Conservation (phyloP, 2,113 vertebrate genomes). For the Symphodus melops region DNA sequence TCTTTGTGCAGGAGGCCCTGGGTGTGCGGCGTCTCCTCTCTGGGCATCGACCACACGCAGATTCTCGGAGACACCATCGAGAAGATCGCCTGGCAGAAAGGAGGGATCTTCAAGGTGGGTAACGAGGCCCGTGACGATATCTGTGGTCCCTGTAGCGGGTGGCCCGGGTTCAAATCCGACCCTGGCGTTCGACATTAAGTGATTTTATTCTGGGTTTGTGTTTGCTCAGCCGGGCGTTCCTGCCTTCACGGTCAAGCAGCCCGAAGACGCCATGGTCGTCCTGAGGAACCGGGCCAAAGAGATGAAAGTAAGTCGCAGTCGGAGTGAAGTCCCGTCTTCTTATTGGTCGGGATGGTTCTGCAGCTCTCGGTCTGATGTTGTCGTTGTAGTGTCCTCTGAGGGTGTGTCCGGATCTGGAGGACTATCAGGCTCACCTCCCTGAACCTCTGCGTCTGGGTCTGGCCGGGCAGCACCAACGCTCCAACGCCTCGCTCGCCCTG, state of each 20-base stretch:
- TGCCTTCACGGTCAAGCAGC: conserved; percentile 90
- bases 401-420: conserved; percentile 88
- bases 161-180: too few relatives aligned
- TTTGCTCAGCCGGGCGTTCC: conserved; percentile 85
- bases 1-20: conserved; percentile 84
- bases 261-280: conserved; percentile 84
- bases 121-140: too few relatives aligned
- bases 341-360: too few relatives aligned
- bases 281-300: conserved; percentile 86
- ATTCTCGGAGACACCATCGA: conserved; percentile 94
- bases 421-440: conserved; percentile 76
- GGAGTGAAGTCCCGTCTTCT: too few relatives aligned
- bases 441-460: conserved; percentile 84
- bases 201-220: neutral
- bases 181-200: too few relatives aligned
- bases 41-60: conserved; percentile 94
- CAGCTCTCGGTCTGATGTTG: neutral
- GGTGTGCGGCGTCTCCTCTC: conserved; percentile 93
- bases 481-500: conserved; percentile 91
- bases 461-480: conserved; percentile 89
- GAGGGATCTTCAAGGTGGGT: conserved; percentile 96
- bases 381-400: conserved; percentile 86
- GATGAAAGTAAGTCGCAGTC: conserved; percentile 78
- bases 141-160: too few relatives aligned
- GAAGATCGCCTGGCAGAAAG: conserved; percentile 98